Conservation (phyloP, 2,888 invertebrate species). For the Caenorhabditis angaria region DNA sequence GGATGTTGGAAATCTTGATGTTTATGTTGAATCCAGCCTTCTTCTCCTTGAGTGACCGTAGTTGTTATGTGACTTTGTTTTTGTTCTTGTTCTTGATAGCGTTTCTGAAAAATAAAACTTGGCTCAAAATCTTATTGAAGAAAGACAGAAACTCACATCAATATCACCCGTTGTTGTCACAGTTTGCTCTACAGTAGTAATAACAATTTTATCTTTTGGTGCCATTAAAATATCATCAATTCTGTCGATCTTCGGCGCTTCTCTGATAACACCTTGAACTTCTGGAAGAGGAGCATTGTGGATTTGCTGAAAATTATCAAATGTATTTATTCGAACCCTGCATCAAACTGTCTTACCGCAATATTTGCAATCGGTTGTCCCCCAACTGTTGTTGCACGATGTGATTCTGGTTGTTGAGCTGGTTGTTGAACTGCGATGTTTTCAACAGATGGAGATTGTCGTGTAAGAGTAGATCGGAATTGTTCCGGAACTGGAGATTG, state of each 20-base stretch:
- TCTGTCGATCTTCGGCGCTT: constrained; percentile 43
- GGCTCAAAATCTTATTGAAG: not conserved
- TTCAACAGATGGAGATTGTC: constrained; percentile 49
- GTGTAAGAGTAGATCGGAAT: constrained; percentile 40
- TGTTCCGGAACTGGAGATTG: constrained; percentile 47
- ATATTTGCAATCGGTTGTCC: constrained; percentile 46
- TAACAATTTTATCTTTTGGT: constrained; percentile 21
- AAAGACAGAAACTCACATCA: constrained; percentile 27
- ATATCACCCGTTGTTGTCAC: constrained; percentile 25
- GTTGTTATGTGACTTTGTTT: constrained; percentile 38
- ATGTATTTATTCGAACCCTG: too few species aligned
- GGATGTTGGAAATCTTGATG: constrained; percentile 10
- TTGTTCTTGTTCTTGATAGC: constrained; percentile 35
- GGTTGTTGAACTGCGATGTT: constrained; percentile 43
- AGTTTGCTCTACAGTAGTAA: constrained; percentile 30
- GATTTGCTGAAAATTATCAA: constrained; percentile 34
- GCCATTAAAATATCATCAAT: constrained; percentile 40
- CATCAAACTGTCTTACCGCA: constrained; percentile 26
- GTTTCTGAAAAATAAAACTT: constrained; percentile 19
- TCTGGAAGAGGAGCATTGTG: constrained; percentile 43
- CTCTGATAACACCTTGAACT: constrained; percentile 22
- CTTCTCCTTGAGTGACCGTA: constrained; percentile 14
- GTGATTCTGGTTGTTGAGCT: constrained; percentile 36
- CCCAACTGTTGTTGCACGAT: constrained; percentile 37
- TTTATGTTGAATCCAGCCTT: constrained; percentile 32